These are phyloP conservation scores for Amphipyra tragopoginis DNA, from an alignment of 2,888 invertebrate genomes.

Conservation along the genomic window DNA sequence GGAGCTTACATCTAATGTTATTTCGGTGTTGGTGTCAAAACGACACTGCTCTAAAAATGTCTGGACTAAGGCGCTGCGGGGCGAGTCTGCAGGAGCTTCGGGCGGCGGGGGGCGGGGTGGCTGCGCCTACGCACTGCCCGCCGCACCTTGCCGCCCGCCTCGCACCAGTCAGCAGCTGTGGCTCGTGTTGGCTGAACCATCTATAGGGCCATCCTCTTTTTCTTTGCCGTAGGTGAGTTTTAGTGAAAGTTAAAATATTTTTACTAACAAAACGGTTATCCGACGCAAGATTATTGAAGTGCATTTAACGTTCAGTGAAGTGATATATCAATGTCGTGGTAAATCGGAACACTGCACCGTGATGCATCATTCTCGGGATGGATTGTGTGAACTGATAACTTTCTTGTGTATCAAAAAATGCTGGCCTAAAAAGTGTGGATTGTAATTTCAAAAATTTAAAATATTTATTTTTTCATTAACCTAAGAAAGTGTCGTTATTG, in stretches of 20 bases:
- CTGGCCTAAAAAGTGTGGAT: slow-evolving; percentile 53
- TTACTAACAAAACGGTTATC: slow-evolving; percentile 67
- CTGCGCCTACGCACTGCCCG: slow-evolving; percentile 84
- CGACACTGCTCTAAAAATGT: slow-evolving; percentile 89
- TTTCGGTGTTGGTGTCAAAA: slow-evolving; percentile 89
- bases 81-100: slow-evolving; percentile 48
- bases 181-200: slow-evolving; percentile 92
- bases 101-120: slow-evolving; percentile 62
- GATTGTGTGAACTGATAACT: slow-evolving; percentile 52
- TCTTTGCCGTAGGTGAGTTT: slow-evolving; percentile 87
- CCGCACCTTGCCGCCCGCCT: slow-evolving; percentile 88
- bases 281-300: slow-evolving; percentile 58
- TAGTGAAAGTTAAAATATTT: slow-evolving; percentile 69
- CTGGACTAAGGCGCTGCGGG: slow-evolving; percentile 63
- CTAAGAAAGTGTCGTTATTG: slow-evolving; percentile 17
- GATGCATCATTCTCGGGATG: slow-evolving; percentile 64
- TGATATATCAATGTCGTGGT: slow-evolving; percentile 73
- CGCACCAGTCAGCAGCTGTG: slow-evolving; percentile 88
- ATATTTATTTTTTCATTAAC: too few relatives aligned
- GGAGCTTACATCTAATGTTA: slow-evolving; percentile 83
- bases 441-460: slow-evolving; percentile 12
- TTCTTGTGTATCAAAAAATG: slow-evolving; percentile 37
- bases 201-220: slow-evolving; percentile 88
- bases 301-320: slow-evolving; percentile 80
- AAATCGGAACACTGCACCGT: slow-evolving; percentile 62